Evolutionary conservation across 2,888 invertebrate species (phyloP).

Genomic region (Drosophila borealis): DNA sequence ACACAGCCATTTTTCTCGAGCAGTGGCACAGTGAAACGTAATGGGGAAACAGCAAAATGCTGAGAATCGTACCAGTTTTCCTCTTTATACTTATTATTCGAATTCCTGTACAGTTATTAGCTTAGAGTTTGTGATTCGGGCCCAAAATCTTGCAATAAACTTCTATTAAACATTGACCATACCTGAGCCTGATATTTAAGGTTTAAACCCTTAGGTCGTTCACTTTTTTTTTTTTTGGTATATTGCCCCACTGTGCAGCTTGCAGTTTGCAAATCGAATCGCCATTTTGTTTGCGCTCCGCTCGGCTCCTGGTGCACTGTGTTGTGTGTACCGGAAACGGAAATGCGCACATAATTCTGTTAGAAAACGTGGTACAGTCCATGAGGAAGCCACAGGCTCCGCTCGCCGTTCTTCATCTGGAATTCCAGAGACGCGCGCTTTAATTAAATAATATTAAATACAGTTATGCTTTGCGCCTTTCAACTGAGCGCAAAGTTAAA

Average conservation of each 20-base stretch:
- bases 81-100: too few relatives aligned
- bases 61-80: too few relatives aligned
- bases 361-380: slow-evolving; percentile 44
- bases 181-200: too few relatives aligned
- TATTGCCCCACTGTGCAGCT: slow-evolving; percentile 34
- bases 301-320: slow-evolving; percentile 39
- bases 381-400: background rate
- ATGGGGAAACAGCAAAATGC: background rate
- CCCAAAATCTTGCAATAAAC: too few relatives aligned
- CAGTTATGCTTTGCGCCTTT: slow-evolving; percentile 45
- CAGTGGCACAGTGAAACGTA: slow-evolving; percentile 17
- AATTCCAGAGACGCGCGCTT: slow-evolving; percentile 31
- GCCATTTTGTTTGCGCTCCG: slow-evolving; percentile 48
- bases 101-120: too few relatives aligned
- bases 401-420: slow-evolving; percentile 2
- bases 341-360: slow-evolving; percentile 72
- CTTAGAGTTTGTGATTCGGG: too few relatives aligned
- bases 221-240: too few relatives aligned
- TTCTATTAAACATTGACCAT: too few relatives aligned
- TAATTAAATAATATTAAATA: slow-evolving; percentile 69
- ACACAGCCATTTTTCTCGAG: slow-evolving; percentile 30
- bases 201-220: too few relatives aligned
- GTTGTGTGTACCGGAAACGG: slow-evolving; percentile 67
- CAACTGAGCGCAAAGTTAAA: slow-evolving; percentile 8
- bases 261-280: slow-evolving; percentile 36